Evolutionary conservation across 1,140 invertebrate species (phyloP).

Genomic region (Propsilocerus akamusi): DNA sequence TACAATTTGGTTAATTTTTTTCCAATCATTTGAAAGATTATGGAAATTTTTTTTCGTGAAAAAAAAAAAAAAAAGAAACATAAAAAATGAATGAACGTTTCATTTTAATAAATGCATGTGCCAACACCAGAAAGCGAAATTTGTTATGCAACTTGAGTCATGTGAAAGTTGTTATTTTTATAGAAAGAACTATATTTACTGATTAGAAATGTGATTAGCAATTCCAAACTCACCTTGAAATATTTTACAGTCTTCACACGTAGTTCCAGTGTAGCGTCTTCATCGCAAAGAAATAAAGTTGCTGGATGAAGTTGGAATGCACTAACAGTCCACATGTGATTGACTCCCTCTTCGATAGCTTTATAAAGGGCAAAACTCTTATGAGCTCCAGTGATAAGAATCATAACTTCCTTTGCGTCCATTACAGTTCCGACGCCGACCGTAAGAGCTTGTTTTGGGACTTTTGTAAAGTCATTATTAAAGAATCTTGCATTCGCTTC

Average conservation of each 20-base stretch:
- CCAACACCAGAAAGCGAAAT: neutral
- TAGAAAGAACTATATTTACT: neutral
- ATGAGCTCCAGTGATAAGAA: conserved; percentile 92
- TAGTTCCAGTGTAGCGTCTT: conserved; percentile 92
- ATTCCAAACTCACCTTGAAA: conserved; percentile 63
- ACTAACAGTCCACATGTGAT: conserved; percentile 99
- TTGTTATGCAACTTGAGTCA: neutral
- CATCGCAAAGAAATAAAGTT: conserved; percentile 90
- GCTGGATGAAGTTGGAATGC: conserved; percentile 92
- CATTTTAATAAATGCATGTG: neutral
- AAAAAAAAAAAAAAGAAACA: conserved; percentile 7
- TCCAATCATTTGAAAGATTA: neutral
- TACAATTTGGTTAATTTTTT: neutral
- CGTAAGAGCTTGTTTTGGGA: conserved; percentile 85
- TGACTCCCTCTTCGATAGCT: conserved; percentile 91
- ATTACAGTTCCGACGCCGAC: conserved; percentile 98
- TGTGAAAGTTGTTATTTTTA: neutral
- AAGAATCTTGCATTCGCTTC: conserved; percentile 96
- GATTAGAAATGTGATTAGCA: neutral
- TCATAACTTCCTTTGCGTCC: conserved; percentile 96
- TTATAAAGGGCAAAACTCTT: conserved; percentile 94
- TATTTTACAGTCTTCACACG: conserved; percentile 98
- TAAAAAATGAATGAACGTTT: neutral
- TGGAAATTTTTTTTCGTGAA: neutral
- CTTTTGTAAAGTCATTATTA: conserved; percentile 79